phyloP scores from a whole-genome alignment of 2,888 invertebrate species.

The Labia minor region DNA sequence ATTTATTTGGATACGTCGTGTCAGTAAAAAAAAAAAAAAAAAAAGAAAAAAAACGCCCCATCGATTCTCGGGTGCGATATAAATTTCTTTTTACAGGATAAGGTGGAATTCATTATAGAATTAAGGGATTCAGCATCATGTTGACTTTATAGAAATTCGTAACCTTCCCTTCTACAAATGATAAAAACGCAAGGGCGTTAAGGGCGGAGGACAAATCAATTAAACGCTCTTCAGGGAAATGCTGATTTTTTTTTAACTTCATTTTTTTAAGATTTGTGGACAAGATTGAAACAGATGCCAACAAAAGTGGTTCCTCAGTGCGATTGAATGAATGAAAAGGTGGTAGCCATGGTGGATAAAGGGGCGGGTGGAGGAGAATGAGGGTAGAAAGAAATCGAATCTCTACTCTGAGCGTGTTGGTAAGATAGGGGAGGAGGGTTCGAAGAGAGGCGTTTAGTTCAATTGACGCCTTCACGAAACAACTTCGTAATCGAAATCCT shows the following conservation, averaged over 20 bases:
- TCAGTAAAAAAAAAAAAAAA: neutral
- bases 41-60: neutral
- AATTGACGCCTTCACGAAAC: too few species aligned
- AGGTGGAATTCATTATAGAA: neutral
- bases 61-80: neutral
- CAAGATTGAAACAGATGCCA: neutral
- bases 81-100: neutral
- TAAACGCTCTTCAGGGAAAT: neutral
- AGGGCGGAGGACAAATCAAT: neutral
- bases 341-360: too few species aligned
- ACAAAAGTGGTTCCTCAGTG: neutral
- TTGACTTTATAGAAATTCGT: neutral
- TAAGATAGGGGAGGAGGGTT: too few species aligned
- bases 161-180: neutral
- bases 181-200: too few species aligned
- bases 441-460: too few species aligned
- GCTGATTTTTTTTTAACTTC: neutral
- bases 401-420: too few species aligned
- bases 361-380: too few species aligned
- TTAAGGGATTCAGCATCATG: too few species aligned
- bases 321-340: neutral
- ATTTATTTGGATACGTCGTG: neutral
- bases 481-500: too few species aligned
- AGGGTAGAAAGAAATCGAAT: too few species aligned
- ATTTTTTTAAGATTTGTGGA: neutral